Base-by-base conservation (phyloP, 2,797 vertebrate species). In the Cuniculus paca region DNA sequence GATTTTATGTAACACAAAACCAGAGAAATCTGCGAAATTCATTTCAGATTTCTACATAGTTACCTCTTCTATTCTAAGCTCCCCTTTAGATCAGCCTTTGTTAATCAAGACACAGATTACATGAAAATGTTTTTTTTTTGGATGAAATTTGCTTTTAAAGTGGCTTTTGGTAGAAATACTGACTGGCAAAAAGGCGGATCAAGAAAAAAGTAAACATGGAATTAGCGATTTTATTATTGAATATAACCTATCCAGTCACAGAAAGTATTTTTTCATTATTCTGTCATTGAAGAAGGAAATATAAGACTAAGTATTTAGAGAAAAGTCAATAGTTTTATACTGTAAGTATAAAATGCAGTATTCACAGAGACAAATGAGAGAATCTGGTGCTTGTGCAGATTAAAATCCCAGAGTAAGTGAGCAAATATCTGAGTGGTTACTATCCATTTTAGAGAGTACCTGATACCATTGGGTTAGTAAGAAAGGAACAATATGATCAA, bases 201-300 rank as follows among this genome's bases (percentile, higher is more conserved):
- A 77, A 82, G 65, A 68, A 60, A 94, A 91, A 81, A 87, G 19
- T 68, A 42, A 91, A 91, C n/a, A 77, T 60, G 50, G 60, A 81
- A 61, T 91, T 52, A 61, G 65, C 14, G 82, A n/a, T 68, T 34
- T 91, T 72, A 54, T 54, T 70, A 93, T 36, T 90, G 88, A 45
- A 72, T 34, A 87, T 56, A 87, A 88, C 36, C 26, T 61, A 24
- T 58, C 42, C 11, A 72, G 31, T 70, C 52, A 78, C 45, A 65
- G 24, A 45, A 17, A 91, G 54, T 91, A 60, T 86, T 56, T 61
- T 87, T 91, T 70, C 58, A 88, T 91, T 83, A 34, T 68, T 58
- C 68, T 70, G 19, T 54, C 65, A 75, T 1, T 24, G 22, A 60
- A 50, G 34, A 86, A 77, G 39, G 54, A 48, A 87, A 75, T 60